Evolutionary conservation across 2,113 vertebrate genomes (phyloP).

Genomic region (Platysteira castanea): DNA sequence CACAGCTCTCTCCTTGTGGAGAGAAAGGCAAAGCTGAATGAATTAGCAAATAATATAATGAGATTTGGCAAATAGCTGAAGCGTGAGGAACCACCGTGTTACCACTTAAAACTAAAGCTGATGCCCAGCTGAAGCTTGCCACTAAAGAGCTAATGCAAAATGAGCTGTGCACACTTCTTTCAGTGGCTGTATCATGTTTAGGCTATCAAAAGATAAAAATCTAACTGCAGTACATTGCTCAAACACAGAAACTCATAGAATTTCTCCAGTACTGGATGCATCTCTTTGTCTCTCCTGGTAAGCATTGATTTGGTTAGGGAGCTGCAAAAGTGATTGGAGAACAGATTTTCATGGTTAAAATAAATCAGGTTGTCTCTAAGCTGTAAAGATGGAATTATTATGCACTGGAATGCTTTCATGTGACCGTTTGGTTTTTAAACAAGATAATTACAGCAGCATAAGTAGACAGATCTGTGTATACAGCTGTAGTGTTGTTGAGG

Average conservation of each 20-base stretch:
- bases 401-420: not conserved
- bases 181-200: not conserved
- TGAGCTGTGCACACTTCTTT: not conserved
- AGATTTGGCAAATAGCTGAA: conserved; percentile 18
- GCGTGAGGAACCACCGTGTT: not conserved
- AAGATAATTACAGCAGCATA: not conserved
- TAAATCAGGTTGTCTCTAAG: not conserved
- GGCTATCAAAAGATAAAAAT: not conserved
- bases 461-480: not conserved
- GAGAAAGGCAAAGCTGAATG: not conserved
- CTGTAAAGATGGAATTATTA: not conserved
- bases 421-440: not conserved
- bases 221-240: rapidly evolving
- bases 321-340: not conserved
- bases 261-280: not conserved
- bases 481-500: not conserved
- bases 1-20: not conserved
- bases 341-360: not conserved
- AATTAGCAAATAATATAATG: conserved; percentile 18
- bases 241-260: not conserved
- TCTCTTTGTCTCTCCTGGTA: not conserved
- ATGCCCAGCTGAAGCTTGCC: not conserved
- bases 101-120: not conserved
- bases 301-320: not conserved
- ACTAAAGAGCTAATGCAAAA: not conserved